Evolutionary conservation across 2,113 vertebrate genomes (phyloP), one percentile per base, ranked within the genome.

Genomic region (Sisor rabdophorus): DNA sequence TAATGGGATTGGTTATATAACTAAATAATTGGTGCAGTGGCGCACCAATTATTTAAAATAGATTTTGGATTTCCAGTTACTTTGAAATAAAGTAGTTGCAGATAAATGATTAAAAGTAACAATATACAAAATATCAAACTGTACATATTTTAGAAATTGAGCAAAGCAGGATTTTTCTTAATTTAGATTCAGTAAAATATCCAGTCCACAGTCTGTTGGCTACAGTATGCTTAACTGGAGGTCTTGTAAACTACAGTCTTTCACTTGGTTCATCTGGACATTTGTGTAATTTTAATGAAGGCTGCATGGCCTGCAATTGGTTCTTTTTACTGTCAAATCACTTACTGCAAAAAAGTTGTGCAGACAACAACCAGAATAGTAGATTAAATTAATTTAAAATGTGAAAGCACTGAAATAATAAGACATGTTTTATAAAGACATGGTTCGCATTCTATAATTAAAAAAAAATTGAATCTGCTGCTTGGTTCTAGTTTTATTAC

Each of bases 391-490:
- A 26, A 64, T 64, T 64, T 13, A 64, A 24, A 7, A 11, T 50
- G 22, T 50, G 22, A 68, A 68, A 47, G 11, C 54, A 59, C 7
- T 11, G 4, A 15, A 56, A 24, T 47, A 28, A 47, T 16, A 71
- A n/a, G 53, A 26, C n/a, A 56, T 74, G 11, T 22, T 64, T 26
- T 20, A 15, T n/a, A 56, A 50, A 56, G 26, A 15, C 30, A 24
- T n/a, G n/a, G n/a, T n/a, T n/a, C n/a, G 50, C 28, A 26, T 48
- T 55, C 12, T 69, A 10, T 77, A 61, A 52, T 61, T 53, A 53
- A 61, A 26, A 54, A 65, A 11, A 73, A 75, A n/a, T n/a, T 54
- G 44, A 64, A 58, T 72, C 58, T 65, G 26, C 64, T 44, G 52
- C 73, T 19, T 60, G 69, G 52, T 70, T 63, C 16, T 55, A 30